phyloP scores from a whole-genome alignment of 2,113 vertebrate genomes.

The Paralichthys olivaceus region DNA sequence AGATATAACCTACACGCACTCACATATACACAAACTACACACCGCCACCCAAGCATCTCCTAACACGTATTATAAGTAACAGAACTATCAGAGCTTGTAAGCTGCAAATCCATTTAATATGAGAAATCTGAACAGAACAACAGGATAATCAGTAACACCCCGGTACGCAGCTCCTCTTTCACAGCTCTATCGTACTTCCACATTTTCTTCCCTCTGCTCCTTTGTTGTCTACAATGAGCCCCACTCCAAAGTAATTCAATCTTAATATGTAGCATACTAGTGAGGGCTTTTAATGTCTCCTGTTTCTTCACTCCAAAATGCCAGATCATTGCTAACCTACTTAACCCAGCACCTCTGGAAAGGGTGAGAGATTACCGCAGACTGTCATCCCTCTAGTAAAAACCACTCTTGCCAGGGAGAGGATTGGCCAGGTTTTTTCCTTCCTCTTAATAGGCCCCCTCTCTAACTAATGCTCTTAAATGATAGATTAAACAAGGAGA shows the following conservation, averaged over 20 bases:
- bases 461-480: slow-evolving; percentile 71
- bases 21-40: slow-evolving; percentile 7
- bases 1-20: slow-evolving; percentile 31
- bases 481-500: slow-evolving; percentile 68
- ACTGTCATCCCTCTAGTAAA: slow-evolving; percentile 57
- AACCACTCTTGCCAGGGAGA: slow-evolving; percentile 41
- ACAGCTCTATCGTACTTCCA: slow-evolving; percentile 12
- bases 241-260: slow-evolving; percentile 65
- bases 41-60: slow-evolving; percentile 3
- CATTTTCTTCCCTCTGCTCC: slow-evolving; percentile 28
- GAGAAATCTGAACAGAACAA: slow-evolving; percentile 50
- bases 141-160: slow-evolving; percentile 38
- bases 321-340: slow-evolving; percentile 77
- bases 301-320: slow-evolving; percentile 69
- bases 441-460: slow-evolving; percentile 45
- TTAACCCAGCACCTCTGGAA: slow-evolving; percentile 69
- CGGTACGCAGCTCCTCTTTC: slow-evolving; percentile 41
- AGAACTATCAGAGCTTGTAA: slow-evolving; percentile 23
- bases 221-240: slow-evolving; percentile 38
- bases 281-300: slow-evolving; percentile 78
- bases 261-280: slow-evolving; percentile 67
- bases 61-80: slow-evolving; percentile 32
- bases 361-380: slow-evolving; percentile 58
- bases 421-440: slow-evolving; percentile 8
- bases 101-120: slow-evolving; percentile 50